A percentile compares a stretch with the other conserved stretches of the same genome.
Conservation (phyloP, 2,888 invertebrate genomes). For the Acrocyrtus sp. region DNA sequence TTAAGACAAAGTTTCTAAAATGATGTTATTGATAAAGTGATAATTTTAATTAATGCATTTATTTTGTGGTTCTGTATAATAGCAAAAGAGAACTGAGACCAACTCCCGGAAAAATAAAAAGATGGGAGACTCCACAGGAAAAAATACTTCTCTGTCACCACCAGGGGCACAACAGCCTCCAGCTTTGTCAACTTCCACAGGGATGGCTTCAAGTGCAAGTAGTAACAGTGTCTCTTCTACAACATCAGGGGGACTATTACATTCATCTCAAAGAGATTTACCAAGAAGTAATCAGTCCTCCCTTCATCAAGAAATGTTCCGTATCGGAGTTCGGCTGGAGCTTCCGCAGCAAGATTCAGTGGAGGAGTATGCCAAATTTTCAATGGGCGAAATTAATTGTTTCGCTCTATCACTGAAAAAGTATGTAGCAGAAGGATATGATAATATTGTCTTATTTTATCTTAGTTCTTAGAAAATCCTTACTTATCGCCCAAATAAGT, state of each 20-base stretch:
- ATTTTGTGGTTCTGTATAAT: neutral
- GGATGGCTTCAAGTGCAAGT: slow-evolving; percentile 5
- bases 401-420: slow-evolving; percentile 58
- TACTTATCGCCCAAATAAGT: too few relatives aligned
- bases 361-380: slow-evolving; percentile 48
- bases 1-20: too few relatives aligned
- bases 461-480: neutral
- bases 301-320: slow-evolving; percentile 22
- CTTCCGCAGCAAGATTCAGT: slow-evolving; percentile 26
- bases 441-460: neutral
- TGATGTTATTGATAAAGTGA: too few relatives aligned
- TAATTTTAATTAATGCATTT: neutral
- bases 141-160: neutral
- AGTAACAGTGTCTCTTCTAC: neutral
- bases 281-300: too few relatives aligned
- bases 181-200: neutral
- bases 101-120: neutral
- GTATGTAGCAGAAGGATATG: slow-evolving; percentile 48
- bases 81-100: too few relatives aligned
- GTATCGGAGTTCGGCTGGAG: slow-evolving; percentile 32
- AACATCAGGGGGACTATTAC: neutral
- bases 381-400: slow-evolving; percentile 55
- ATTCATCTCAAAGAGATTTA: too few relatives aligned
- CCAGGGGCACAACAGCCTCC: too few relatives aligned
- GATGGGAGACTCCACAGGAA: slow-evolving; percentile 33